These are phyloP conservation scores for Pungitius pungitius DNA, from an alignment of 2,113 vertebrate species.

Conservation along the genomic window DNA sequence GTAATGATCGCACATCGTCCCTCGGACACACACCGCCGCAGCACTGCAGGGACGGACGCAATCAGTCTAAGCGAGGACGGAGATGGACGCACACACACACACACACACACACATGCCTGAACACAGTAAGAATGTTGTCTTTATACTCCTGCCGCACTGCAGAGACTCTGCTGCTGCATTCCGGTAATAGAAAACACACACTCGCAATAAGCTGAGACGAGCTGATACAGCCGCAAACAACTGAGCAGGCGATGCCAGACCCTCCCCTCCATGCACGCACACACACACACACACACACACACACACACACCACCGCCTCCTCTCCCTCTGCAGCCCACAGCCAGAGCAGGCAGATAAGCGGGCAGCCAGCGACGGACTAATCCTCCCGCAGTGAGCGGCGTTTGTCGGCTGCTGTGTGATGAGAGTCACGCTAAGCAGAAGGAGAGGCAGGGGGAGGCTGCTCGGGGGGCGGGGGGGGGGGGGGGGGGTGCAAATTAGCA, in stretches of 20 bases:
- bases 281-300: neutral
- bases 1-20: slow-evolving; percentile 52
- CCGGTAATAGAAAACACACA: neutral
- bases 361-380: slow-evolving; percentile 75
- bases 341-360: slow-evolving; percentile 77
- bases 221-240: slow-evolving; percentile 59
- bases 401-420: slow-evolving; percentile 62
- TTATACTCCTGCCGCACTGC: slow-evolving; percentile 43
- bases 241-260: slow-evolving; percentile 49
- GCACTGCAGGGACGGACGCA: slow-evolving; percentile 10
- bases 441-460: slow-evolving; percentile 15
- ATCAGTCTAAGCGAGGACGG: slow-evolving; percentile 8
- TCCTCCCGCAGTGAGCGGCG: slow-evolving; percentile 66
- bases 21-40: slow-evolving; percentile 21
- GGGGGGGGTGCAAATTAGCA: slow-evolving; percentile 50
- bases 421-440: slow-evolving; percentile 54
- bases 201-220: slow-evolving; percentile 39
- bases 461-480: slow-evolving; percentile 32
- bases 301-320: neutral
- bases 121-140: slow-evolving; percentile 39
- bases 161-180: slow-evolving; percentile 29
- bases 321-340: slow-evolving; percentile 51
- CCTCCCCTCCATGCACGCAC: slow-evolving; percentile 26
- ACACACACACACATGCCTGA: slow-evolving; percentile 9
- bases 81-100: neutral